These are phyloP conservation scores for Hypothenemus hampei DNA, from an alignment of 1,140 invertebrate species.

Conservation along the genomic window DNA sequence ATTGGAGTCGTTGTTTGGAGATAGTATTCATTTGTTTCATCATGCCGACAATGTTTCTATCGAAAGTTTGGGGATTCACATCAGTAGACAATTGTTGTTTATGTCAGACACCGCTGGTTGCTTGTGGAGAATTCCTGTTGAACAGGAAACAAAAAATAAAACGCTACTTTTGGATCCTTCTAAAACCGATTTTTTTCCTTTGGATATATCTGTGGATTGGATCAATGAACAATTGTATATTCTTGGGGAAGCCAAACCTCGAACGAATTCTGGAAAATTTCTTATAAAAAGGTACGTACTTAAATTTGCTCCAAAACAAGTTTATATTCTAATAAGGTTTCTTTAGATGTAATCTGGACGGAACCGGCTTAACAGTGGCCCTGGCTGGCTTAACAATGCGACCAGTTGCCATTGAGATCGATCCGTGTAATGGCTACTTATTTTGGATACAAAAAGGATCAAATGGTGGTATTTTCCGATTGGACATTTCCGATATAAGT, in stretches of 20 bases:
- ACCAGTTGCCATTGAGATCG: conserved; percentile 77
- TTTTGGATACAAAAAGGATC: conserved; percentile 67
- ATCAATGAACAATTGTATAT: conserved; percentile 77
- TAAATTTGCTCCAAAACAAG: not conserved
- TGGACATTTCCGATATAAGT: conserved; percentile 71
- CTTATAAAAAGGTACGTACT: conserved; percentile 59
- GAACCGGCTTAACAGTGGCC: conserved; percentile 60
- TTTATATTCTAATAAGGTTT: not conserved
- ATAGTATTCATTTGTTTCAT: conserved; percentile 55
- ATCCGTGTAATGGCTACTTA: conserved; percentile 87
- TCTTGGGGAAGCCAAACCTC: conserved; percentile 54
- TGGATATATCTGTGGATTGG: conserved; percentile 80
- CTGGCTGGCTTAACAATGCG: conserved; percentile 59
- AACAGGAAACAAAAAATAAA: conserved; percentile 37
- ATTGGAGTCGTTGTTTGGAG: conserved; percentile 62
- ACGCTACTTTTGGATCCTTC: conserved; percentile 53
- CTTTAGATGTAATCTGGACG: conserved; percentile 60
- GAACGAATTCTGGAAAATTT: conserved; percentile 47
- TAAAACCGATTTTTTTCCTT: conserved; percentile 55
- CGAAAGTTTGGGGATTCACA: conserved; percentile 62
- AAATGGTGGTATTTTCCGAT: conserved; percentile 65
- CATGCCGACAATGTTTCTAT: conserved; percentile 44
- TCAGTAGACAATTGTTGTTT: conserved; percentile 64
- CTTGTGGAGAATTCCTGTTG: conserved; percentile 53
- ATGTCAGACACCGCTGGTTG: conserved; percentile 65